These are phyloP conservation scores for Tetranychus piercei DNA, from an alignment of 2,888 invertebrate species.

Conservation along the genomic window DNA sequence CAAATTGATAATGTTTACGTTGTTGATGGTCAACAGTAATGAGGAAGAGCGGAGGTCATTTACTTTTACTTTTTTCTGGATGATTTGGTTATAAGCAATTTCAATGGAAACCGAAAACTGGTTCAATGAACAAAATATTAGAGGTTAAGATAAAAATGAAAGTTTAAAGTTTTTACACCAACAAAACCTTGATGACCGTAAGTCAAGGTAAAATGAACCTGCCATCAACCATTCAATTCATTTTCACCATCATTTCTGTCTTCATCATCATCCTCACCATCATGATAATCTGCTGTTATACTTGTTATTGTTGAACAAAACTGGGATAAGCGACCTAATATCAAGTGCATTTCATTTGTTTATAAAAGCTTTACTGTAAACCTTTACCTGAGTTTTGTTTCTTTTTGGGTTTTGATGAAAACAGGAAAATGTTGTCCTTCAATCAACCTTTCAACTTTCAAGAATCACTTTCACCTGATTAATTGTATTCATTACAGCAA, in stretches of 20 bases:
- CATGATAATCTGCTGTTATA: too few relatives aligned
- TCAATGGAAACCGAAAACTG: not conserved
- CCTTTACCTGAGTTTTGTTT: not conserved
- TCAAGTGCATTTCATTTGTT: not conserved
- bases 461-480: not conserved
- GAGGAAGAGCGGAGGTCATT: not conserved
- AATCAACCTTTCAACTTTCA: not conserved
- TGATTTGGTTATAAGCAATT: too few relatives aligned
- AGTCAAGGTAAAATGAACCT: not conserved
- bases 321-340: not conserved
- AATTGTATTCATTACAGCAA: not conserved
- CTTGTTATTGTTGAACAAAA: not conserved
- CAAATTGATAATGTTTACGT: not conserved
- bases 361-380: not conserved
- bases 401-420: not conserved
- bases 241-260: too few relatives aligned
- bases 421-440: not conserved
- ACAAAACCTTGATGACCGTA: not conserved
- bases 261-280: not conserved
- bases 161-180: not conserved
- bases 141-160: not conserved
- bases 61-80: not conserved
- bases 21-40: not conserved
- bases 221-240: not conserved
- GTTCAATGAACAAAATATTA: not conserved